These are phyloP conservation scores for Leptonema lineaticorne DNA, from an alignment of 1,140 invertebrate genomes.

Conservation along the genomic window DNA sequence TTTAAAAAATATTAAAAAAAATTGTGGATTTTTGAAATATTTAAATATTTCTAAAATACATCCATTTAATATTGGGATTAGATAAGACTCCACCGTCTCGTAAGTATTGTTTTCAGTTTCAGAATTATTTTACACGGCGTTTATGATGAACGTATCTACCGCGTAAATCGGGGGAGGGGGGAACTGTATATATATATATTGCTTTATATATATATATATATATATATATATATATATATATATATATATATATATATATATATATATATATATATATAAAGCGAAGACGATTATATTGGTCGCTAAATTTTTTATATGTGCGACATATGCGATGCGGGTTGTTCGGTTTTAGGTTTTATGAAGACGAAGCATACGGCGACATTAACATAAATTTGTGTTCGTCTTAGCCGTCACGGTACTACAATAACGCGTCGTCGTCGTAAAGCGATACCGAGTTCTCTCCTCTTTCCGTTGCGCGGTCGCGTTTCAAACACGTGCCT, in stretches of 20 bases:
- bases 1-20: too few relatives aligned
- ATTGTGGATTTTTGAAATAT: too few relatives aligned
- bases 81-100: too few relatives aligned
- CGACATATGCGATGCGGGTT: constrained; percentile 1
- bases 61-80: too few relatives aligned
- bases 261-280: neutral
- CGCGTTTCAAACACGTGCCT: too few relatives aligned
- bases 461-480: neutral
- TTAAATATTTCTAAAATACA: too few relatives aligned
- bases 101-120: too few relatives aligned
- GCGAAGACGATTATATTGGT: neutral
- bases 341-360: constrained; percentile 7
- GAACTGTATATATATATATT: neutral
- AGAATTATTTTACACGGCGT: too few relatives aligned
- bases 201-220: neutral
- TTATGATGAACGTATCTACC: too few relatives aligned
- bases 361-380: constrained; percentile 22
- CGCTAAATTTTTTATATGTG: neutral
- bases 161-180: too few relatives aligned
- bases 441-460: constrained; percentile 23
- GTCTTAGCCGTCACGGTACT: constrained; percentile 24
- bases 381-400: constrained; percentile 39
- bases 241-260: neutral
- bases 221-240: neutral
- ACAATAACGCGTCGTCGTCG: constrained; percentile 15